Percentiles rank a stretch among this genome's conserved stretches.
Conservation (phyloP, 2,797 vertebrate species). For the Catamblyrhynchus diadema region DNA sequence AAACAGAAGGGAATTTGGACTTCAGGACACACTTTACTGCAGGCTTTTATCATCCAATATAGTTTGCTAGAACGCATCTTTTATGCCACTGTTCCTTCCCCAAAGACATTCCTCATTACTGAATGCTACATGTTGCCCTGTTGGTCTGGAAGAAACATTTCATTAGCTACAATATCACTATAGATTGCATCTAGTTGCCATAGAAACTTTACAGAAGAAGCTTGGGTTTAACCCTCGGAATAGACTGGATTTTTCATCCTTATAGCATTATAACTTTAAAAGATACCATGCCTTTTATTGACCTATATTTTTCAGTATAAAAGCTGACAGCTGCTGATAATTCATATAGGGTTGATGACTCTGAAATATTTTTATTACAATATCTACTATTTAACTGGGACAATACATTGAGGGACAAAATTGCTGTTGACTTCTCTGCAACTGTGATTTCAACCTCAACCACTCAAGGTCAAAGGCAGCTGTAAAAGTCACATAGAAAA, state of each 20-base stretch:
- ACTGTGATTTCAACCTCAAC: not conserved
- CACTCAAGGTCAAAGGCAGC: not conserved
- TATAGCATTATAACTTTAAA: constrained; percentile 26
- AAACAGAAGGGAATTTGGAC: constrained; percentile 50
- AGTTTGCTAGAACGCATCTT: constrained; percentile 42
- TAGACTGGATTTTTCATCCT: constrained; percentile 51
- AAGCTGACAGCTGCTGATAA: constrained; percentile 34
- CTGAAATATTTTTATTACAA: constrained; percentile 28
- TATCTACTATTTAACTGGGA: constrained; percentile 8
- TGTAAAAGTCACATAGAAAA: not conserved
- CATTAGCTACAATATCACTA: constrained; percentile 75
- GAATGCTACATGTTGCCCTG: constrained; percentile 64
- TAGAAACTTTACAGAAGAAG: constrained; percentile 78
- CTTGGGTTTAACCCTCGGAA: constrained; percentile 77
- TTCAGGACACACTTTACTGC: constrained; percentile 8
- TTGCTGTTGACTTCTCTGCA: constrained; percentile 12
- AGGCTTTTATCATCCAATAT: constrained; percentile 38
- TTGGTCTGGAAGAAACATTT: constrained; percentile 77
- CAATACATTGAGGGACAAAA: not conserved
- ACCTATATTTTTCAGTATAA: constrained; percentile 32
- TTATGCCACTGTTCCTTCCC: constrained; percentile 55
- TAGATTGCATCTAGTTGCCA: constrained; percentile 81
- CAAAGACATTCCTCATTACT: constrained; percentile 67
- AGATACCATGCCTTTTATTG: constrained; percentile 20
- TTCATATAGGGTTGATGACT: constrained; percentile 5